phyloP scores from a whole-genome alignment of 2,113 vertebrate genomes.

The Dinomys branickii region DNA sequence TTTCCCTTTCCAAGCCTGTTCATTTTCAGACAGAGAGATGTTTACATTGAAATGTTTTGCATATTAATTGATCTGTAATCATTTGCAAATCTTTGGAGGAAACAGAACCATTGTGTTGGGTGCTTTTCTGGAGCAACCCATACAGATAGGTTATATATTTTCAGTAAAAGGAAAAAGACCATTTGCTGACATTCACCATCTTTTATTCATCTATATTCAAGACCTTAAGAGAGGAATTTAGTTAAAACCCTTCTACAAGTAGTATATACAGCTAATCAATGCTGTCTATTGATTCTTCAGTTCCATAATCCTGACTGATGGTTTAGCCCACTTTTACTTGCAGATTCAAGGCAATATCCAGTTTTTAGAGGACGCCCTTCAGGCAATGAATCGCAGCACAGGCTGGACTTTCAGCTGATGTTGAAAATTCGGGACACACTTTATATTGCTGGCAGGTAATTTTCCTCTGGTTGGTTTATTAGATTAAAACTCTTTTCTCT shows the following conservation, averaged over 20 bases:
- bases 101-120: background rate
- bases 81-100: slow-evolving; percentile 76
- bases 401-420: slow-evolving; percentile 99
- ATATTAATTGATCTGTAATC: slow-evolving; percentile 62
- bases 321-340: slow-evolving; percentile 88
- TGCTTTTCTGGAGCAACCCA: slow-evolving; percentile 74
- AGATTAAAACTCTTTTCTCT: slow-evolving; percentile 91
- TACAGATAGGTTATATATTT: slow-evolving; percentile 63
- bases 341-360: slow-evolving; percentile 98
- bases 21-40: background rate
- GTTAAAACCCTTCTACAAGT: slow-evolving; percentile 90
- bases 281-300: slow-evolving; percentile 87
- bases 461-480: slow-evolving; percentile 91
- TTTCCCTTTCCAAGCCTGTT: slow-evolving; percentile 19
- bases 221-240: slow-evolving; percentile 89
- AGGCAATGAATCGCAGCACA: slow-evolving; percentile 98
- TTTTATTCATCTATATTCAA: slow-evolving; percentile 90
- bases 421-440: slow-evolving; percentile 98
- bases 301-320: slow-evolving; percentile 90
- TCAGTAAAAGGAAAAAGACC: slow-evolving; percentile 72
- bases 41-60: slow-evolving; percentile 31
- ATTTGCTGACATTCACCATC: slow-evolving; percentile 84
- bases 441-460: slow-evolving; percentile 99
- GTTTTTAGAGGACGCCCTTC: slow-evolving; percentile 98
- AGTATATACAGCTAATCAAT: slow-evolving; percentile 91